A percentile compares a stretch with the other conserved stretches of the same genome.
Conservation (phyloP, 2,888 invertebrate species). For the Leuctra nigra region DNA sequence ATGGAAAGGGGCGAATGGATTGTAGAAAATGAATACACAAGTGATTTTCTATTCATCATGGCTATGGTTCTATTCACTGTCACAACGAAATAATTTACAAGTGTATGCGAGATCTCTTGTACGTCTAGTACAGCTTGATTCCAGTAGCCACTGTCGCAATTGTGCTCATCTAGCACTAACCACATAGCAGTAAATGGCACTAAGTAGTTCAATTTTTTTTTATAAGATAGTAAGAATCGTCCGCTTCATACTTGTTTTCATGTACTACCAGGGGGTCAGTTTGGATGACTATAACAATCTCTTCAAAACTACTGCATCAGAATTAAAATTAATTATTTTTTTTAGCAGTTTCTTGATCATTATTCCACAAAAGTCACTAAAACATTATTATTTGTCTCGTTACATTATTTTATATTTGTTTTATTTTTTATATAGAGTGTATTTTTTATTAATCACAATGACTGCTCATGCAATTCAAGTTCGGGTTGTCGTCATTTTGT, state of each 20-base stretch:
- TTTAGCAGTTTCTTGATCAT: conserved; percentile 1
- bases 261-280: neutral
- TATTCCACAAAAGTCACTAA: conserved; percentile 22
- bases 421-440: conserved; percentile 17
- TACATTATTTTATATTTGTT: conserved; percentile 18
- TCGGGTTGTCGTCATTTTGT: neutral
- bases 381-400: conserved; percentile 27
- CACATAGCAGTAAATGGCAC: conserved; percentile 5
- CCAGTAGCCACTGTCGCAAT: neutral
- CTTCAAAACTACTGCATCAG: conserved; percentile 17
- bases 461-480: conserved; percentile 22
- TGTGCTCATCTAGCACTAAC: neutral
- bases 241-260: conserved; percentile 12
- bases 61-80: conserved; percentile 30
- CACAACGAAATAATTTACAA: conserved; percentile 30
- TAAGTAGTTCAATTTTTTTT: too few species aligned
- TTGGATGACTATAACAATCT: neutral
- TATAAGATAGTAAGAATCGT: too few species aligned
- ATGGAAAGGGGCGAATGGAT: neutral
- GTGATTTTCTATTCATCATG: conserved; percentile 27
- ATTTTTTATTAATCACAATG: conserved; percentile 27
- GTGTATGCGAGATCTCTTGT: conserved; percentile 23
- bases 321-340: conserved; percentile 19
- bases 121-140: too few species aligned
- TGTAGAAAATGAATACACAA: conserved; percentile 21